A percentile compares a stretch with the other conserved stretches of the same genome.
These are phyloP conservation scores for Psittacula cyanocephala DNA, from an alignment of 2,113 vertebrate genomes.

Conservation along the genomic window DNA sequence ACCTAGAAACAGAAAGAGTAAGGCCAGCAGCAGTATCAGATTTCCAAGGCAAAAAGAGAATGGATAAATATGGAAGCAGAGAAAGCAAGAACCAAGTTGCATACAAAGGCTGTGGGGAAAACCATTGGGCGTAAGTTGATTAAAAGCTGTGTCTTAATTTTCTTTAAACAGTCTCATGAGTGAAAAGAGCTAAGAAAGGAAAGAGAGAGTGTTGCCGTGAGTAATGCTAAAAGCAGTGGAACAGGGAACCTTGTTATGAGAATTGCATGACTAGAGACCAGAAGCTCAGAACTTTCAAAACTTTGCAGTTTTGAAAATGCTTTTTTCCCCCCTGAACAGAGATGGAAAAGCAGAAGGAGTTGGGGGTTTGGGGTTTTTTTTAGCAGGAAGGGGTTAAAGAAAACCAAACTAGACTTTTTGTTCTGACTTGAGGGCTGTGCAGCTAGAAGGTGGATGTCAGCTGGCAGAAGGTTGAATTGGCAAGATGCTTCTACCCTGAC, in stretches of 20 bases:
- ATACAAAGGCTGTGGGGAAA: background rate
- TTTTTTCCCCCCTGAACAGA: background rate
- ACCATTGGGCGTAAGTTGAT: background rate
- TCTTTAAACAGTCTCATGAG: background rate
- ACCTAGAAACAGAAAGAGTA: background rate
- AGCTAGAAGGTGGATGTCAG: background rate
- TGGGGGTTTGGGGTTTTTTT: fast-evolving
- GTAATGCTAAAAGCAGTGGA: background rate
- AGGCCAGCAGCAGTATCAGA: background rate
- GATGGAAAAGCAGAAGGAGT: background rate
- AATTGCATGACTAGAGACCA: background rate
- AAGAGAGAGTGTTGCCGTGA: background rate
- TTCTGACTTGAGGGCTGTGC: background rate
- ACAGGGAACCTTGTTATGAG: background rate
- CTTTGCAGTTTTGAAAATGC: background rate
- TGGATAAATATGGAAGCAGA: background rate
- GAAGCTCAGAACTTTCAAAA: background rate
- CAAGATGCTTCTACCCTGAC: background rate
- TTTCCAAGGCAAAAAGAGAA: background rate
- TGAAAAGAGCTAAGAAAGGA: background rate
- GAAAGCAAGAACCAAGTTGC: background rate
- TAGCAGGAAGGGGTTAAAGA: background rate
- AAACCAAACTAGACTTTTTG: background rate
- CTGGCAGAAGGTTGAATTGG: background rate
- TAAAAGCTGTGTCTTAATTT: background rate